phyloP scores from a whole-genome alignment of 2,113 vertebrate species.

The Cyanoderma ruficeps region DNA sequence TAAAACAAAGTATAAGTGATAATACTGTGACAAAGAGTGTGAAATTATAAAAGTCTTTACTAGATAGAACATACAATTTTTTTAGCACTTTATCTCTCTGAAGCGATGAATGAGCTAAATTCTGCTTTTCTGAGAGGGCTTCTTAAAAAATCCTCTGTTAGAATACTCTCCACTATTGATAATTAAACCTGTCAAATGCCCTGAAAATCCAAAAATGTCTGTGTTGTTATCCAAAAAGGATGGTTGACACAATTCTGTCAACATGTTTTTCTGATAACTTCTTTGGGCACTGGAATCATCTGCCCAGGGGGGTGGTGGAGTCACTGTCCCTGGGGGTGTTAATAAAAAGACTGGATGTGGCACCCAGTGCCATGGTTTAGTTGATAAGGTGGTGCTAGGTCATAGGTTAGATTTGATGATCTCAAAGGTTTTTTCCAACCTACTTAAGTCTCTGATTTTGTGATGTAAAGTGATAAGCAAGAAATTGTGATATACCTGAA shows the following conservation, averaged over 20 bases:
- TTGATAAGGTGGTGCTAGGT: not conserved
- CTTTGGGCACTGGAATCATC: not conserved
- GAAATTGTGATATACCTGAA: not conserved
- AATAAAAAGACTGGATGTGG: rapidly evolving
- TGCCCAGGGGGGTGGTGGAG: not conserved
- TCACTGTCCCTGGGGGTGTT: not conserved
- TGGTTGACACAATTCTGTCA: not conserved
- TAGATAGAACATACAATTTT: not conserved
- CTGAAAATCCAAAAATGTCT: not conserved
- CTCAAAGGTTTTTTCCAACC: not conserved
- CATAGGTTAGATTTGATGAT: not conserved
- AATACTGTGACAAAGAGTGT: not conserved
- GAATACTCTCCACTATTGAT: not conserved
- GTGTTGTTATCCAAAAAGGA: not conserved
- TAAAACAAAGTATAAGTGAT: not conserved
- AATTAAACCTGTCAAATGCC: not conserved
- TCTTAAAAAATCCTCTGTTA: not conserved
- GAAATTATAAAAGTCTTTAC: not conserved
- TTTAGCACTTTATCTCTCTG: not conserved
- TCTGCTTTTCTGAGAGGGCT: not conserved
- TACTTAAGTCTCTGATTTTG: not conserved
- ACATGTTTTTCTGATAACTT: not conserved
- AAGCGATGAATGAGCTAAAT: not conserved
- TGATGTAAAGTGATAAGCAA: not conserved
- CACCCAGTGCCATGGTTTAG: not conserved